Evolutionary conservation across 2,113 vertebrate species (phyloP).

Genomic region (Chaetops frenatus): DNA sequence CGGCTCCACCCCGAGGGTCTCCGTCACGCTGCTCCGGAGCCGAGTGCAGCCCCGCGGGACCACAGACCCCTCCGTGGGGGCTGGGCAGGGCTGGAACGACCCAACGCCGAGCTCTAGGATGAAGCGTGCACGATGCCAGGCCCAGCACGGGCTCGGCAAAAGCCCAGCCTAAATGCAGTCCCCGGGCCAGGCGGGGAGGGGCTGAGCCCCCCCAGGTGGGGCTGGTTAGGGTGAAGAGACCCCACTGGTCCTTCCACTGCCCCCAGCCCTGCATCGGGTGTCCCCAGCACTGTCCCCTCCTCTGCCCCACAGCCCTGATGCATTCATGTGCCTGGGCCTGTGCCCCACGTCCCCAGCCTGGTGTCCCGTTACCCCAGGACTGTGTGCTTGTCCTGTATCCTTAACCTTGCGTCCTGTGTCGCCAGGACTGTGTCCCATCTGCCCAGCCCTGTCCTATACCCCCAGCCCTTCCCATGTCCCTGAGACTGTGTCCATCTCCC

Average conservation of each 20-base stretch:
- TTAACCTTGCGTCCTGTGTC: fast-evolving
- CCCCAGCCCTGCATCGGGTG: not conserved
- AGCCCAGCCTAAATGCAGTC: not conserved
- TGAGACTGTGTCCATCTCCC: not conserved
- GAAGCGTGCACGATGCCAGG: fast-evolving
- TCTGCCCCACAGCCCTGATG: not conserved
- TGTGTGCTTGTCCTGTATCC: not conserved
- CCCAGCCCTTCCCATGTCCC: not conserved
- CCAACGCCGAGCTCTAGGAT: not conserved
- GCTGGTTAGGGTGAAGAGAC: not conserved
- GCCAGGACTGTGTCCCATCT: not conserved
- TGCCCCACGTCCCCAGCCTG: not conserved
- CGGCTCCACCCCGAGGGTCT: not conserved
- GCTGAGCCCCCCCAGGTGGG: not conserved
- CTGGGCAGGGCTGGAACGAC: not conserved
- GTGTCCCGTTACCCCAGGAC: too few species aligned
- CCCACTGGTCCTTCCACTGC: too few species aligned
- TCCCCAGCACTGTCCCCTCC: not conserved
- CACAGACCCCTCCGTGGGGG: fast-evolving
- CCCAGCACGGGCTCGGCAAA: not conserved
- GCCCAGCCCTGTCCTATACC: not conserved
- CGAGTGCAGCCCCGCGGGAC: fast-evolving
- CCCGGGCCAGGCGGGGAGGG: not conserved
- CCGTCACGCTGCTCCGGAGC: fast-evolving
- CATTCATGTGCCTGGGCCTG: not conserved